Base-by-base conservation (phyloP, 1,140 invertebrate species). In the Hyles vespertilio region DNA sequence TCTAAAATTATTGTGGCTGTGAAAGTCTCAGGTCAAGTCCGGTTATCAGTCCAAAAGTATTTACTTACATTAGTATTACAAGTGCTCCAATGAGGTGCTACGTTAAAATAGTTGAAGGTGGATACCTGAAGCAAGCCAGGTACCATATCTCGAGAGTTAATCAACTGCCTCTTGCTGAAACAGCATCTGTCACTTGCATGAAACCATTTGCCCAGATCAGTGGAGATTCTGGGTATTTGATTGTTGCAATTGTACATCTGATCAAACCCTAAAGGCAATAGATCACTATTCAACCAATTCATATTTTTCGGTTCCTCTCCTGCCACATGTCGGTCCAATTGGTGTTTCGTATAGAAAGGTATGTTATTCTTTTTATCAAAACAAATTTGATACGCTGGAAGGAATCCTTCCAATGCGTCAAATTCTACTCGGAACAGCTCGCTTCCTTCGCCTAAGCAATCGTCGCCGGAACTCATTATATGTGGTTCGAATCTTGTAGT, bases 61-160 rank as follows among this genome's bases (percentile, higher is more conserved):
- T 22, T 36, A 62, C 58, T 59, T 67, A 80, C 77, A 61, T 69
- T 44, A 32, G 54, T 56, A n/a, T 71, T 65, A 61, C 83, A 89
- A 22, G 76, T 71, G 51, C 77, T 83, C 83, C 82, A 89, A 34
- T 85, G 79, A 12, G 87, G 84, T 5, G 80, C 69, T 4, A 77
- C 55, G 63, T 87, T 89, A 12, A 84, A 63, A 64, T 79, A 72
- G 54, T 64, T 72, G 48, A 67, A 79, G 3, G 84, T 74, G 0
- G 77, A 61, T 5, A 65, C 50, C 58, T 80, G 75, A n/a, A 76
- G 51, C 11, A 81, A 11, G 22, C 76, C 77, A 33, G 78, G 81
- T 9, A 63, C 22, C 5, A 87, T 59, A 65, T 88, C 81, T 5
- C 56, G 62, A 1, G 79, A 62, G 61, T 64, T 77, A 1, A 89